phyloP scores from a whole-genome alignment of 2,888 invertebrate genomes.

The Dolichopus griseipennis region DNA sequence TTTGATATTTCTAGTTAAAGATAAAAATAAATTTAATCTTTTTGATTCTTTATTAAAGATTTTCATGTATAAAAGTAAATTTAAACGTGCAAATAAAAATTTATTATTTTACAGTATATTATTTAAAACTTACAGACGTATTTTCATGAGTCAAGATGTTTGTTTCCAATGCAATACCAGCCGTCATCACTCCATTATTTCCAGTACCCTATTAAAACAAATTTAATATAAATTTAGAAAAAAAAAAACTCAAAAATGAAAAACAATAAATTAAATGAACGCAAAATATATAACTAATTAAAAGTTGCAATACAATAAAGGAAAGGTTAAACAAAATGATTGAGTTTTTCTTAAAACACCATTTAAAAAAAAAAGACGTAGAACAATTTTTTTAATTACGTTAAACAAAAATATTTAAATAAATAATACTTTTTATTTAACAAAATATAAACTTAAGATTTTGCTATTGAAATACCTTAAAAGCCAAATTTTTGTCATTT shows the following conservation, averaged over 20 bases:
- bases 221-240: too few species aligned
- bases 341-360: too few species aligned
- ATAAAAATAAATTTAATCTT: too few species aligned
- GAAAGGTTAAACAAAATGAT: slow-evolving; percentile 1
- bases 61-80: too few species aligned
- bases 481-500: background rate
- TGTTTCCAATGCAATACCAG: background rate
- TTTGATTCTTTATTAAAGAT: too few species aligned
- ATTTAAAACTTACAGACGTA: background rate
- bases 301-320: too few species aligned
- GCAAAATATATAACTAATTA: too few species aligned
- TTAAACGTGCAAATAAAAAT: too few species aligned
- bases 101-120: too few species aligned
- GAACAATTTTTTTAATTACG: too few species aligned
- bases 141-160: background rate
- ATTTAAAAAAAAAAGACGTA: background rate
- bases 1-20: too few species aligned
- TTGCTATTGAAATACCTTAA: background rate
- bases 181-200: background rate
- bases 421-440: background rate
- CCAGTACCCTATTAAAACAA: background rate
- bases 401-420: slow-evolving; percentile 8
- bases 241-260: background rate
- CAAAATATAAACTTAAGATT: too few species aligned
- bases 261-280: background rate